phyloP scores from a whole-genome alignment of 1,140 invertebrate species.

The Drosophila tani region DNA sequence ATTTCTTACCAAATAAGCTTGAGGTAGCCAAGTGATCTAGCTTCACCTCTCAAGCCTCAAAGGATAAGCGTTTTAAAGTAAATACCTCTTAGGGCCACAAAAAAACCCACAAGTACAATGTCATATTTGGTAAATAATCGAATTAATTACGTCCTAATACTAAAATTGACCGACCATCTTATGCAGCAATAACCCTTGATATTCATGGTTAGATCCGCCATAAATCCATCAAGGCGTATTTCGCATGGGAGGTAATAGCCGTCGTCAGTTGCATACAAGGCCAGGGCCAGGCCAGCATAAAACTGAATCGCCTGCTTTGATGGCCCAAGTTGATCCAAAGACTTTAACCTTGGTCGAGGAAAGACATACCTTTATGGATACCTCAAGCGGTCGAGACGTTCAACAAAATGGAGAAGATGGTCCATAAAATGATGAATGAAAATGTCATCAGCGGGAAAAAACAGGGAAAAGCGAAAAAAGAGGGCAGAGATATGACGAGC shows the following conservation, averaged over 20 bases:
- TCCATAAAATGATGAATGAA: constrained; percentile 74
- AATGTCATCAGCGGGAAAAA: constrained; percentile 48
- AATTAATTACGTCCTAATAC: constrained; percentile 28
- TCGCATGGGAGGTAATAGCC: not conserved
- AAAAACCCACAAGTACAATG: constrained; percentile 22
- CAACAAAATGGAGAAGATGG: constrained; percentile 42
- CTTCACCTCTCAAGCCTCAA: not conserved
- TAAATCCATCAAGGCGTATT: constrained; percentile 23
- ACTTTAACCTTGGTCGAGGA: constrained; percentile 12
- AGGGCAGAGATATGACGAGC: constrained; percentile 29
- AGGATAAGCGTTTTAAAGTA: not conserved
- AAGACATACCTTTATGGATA: constrained; percentile 53
- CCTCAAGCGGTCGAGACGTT: constrained; percentile 31
- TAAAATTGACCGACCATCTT: constrained; percentile 4
- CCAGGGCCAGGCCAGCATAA: constrained; percentile 12
- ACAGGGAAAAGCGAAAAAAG: constrained; percentile 15
- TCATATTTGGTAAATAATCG: constrained; percentile 24
- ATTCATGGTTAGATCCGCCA: constrained; percentile 28
- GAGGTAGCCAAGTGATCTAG: not conserved
- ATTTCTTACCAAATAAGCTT: not conserved
- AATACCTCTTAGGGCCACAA: not conserved
- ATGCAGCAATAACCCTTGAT: constrained; percentile 27
- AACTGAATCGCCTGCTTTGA: constrained; percentile 40
- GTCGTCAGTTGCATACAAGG: constrained; percentile 27
- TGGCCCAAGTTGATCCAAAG: constrained; percentile 39